Evolutionary conservation across 30 jellyfish, hydroid and myxozoan species (phyloP).

Genomic region (Clytia hemisphaerica): DNA sequence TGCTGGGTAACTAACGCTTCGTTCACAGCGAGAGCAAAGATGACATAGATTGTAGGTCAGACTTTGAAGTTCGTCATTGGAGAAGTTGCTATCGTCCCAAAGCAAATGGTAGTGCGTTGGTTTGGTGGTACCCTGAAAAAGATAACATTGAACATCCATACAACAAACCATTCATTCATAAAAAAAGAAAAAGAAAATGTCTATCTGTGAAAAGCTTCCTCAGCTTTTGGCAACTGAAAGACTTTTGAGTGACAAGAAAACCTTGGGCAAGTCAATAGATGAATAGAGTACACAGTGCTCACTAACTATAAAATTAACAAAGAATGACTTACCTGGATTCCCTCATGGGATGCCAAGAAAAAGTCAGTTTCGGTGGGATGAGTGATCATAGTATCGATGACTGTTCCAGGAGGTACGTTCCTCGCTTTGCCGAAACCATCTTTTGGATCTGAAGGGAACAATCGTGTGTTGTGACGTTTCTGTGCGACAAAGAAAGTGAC

Average conservation of each 20-base stretch:
- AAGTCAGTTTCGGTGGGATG: slow-evolving; percentile 64
- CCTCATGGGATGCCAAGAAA: slow-evolving; percentile 58
- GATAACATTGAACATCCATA: not conserved
- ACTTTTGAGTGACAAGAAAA: not conserved
- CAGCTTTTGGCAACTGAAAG: too few relatives aligned
- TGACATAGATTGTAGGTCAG: slow-evolving; percentile 54
- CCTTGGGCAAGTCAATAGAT: not conserved
- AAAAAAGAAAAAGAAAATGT: too few relatives aligned
- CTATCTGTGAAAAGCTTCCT: too few relatives aligned
- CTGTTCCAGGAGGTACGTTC: slow-evolving; percentile 71
- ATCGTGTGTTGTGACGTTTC: slow-evolving; percentile 53
- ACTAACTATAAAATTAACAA: too few relatives aligned
- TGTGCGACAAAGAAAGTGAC: slow-evolving; percentile 58
- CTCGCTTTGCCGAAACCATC: slow-evolving; percentile 52
- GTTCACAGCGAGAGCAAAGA: slow-evolving; percentile 49
- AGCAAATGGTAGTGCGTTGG: slow-evolving; percentile 66
- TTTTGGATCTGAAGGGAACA: slow-evolving; percentile 27
- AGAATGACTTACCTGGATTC: slow-evolving; percentile 52
- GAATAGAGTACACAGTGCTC: not conserved
- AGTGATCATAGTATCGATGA: slow-evolving; percentile 42
- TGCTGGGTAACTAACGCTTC: slow-evolving; percentile 69
- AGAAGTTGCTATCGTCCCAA: slow-evolving; percentile 45
- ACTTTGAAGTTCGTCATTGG: slow-evolving; percentile 52
- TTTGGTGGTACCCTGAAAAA: slow-evolving; percentile 56
- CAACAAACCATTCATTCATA: too few relatives aligned